Evolutionary conservation across 2,113 vertebrate genomes (phyloP), one percentile per base, ranked within the genome.

Genomic region (Alces alces): DNA sequence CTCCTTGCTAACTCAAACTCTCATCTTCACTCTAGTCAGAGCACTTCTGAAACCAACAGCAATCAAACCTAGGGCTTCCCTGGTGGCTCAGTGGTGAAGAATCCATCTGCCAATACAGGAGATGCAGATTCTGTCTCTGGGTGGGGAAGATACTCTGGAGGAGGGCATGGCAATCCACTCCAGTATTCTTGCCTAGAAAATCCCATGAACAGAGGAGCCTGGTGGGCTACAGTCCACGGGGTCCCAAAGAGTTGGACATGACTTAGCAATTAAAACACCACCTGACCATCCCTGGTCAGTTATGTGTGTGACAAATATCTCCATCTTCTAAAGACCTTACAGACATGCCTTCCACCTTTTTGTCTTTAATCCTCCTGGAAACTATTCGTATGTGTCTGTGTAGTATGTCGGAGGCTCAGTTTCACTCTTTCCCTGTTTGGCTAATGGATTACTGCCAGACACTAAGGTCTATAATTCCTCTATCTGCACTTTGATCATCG

Each of bases 81-180:
- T 21, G 2, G 12, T 15, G 23, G 70, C 70, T 14, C 36, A 25
- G 70, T 15, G 70, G 70, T 27, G 12, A 27, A 27, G 6, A 27
- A 27, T 3, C 70, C 70, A 25, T 27, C 39, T 14, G 39, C 39
- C 23, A 14, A 12, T 4, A 23, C 23, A 27, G 70, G 23, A 43
- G 39, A 1, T 0, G 6, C 23, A 11, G 66, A 11, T 14, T 76
- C 36, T 39, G 6, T 27, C 70, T 43, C 23, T 7, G 11, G 36
- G 36, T 43, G 21, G 19, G 64, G 70, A 43, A 43, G 70, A 43
- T 27, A 12, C 36, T 39, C 70, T 14, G 70, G 36, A 43, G 70
- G 23, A 76, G 36, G 12, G 36, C 70, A 43, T 43, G 36, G 36
- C 70, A 25, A 43, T 23, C 36, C 70, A 43, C 36, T 27, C 36